Evolutionary conservation across 2,113 vertebrate species (phyloP), one percentile per base, ranked within the genome.

Genomic region (Motacilla alba): DNA sequence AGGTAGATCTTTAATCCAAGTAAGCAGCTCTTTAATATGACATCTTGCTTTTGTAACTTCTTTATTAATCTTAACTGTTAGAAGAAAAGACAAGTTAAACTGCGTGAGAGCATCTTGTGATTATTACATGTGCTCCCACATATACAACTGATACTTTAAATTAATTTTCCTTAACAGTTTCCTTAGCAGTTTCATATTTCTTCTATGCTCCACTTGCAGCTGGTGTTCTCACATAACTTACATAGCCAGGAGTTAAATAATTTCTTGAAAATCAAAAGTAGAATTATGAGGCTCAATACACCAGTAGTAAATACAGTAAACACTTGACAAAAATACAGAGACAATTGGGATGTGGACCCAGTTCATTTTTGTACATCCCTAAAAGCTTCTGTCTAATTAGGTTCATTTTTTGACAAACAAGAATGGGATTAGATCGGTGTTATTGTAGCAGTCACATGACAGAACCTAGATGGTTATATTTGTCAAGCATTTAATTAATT

Each of bases 1-100:
- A 68, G 39, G 70, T 4, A 33, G 47, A 82, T 16, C 0, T 0
- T 78, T 84, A 94, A 84, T 73, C 44, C 37, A 67, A 91, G 60
- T 87, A 83, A 94, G 73, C 72, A 93, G 68, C 39, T 88, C 46
- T 89, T 83, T 50, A 35, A 66, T 41, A 73, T 41, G 50, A 43
- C 58, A 86, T 63, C 64, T 75, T 9, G 6, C 28, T 88, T 90
- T 87, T 74, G 62, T 83, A 69, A 66, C 77, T 95, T 94, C 82
- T 86, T 85, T 80, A 87, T 77, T 96, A 64, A 88, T 58, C 49
- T 75, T 74, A 77, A 82, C 73, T 77, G 85, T 91, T 95, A 96
- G 92, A 94, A 96, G 47, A 82, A 43, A 93, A 80, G 64, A 66
- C 41, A 88, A 75, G 72, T 82, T 89, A 89, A 94, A 90, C 53